Percentiles rank a stretch among this genome's conserved stretches.
These are phyloP conservation scores for Dryobates pubescens DNA, from an alignment of 2,797 vertebrate genomes.

Conservation along the genomic window DNA sequence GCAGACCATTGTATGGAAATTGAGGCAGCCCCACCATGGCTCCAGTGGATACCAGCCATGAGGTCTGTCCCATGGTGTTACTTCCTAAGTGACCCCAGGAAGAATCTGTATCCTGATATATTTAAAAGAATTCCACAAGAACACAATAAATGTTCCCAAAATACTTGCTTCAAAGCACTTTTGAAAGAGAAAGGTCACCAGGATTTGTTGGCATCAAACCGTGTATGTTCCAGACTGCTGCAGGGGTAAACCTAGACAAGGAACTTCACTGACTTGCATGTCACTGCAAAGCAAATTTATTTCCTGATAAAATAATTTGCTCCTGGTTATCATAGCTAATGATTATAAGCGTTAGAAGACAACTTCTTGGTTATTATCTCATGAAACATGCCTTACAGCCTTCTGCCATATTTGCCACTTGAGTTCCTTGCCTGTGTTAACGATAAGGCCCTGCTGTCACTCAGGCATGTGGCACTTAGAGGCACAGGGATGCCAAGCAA, in stretches of 20 bases:
- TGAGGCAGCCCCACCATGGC: not conserved
- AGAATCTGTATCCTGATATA: not conserved
- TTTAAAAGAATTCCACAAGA: not conserved
- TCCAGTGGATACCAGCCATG: not conserved
- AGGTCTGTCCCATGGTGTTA: not conserved
- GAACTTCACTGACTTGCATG: not conserved
- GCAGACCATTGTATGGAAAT: not conserved
- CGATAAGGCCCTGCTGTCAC: not conserved
- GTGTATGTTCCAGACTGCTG: rapidly evolving
- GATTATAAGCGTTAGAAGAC: not conserved
- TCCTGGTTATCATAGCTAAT: not conserved
- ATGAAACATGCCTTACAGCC: not conserved
- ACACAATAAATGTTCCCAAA: not conserved
- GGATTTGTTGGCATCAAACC: not conserved
- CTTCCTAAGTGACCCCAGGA: not conserved
- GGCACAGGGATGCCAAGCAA: not conserved
- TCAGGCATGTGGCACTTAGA: not conserved
- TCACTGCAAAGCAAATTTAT: not conserved
- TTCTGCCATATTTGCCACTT: not conserved
- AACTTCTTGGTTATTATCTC: not conserved
- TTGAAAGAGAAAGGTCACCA: not conserved
- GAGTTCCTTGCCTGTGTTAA: not conserved
- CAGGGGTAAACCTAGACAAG: not conserved
- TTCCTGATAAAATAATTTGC: conserved; percentile 1
- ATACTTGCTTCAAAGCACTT: not conserved